phyloP scores from a whole-genome alignment of 2,113 vertebrate species.

The Mustela nigripes region DNA sequence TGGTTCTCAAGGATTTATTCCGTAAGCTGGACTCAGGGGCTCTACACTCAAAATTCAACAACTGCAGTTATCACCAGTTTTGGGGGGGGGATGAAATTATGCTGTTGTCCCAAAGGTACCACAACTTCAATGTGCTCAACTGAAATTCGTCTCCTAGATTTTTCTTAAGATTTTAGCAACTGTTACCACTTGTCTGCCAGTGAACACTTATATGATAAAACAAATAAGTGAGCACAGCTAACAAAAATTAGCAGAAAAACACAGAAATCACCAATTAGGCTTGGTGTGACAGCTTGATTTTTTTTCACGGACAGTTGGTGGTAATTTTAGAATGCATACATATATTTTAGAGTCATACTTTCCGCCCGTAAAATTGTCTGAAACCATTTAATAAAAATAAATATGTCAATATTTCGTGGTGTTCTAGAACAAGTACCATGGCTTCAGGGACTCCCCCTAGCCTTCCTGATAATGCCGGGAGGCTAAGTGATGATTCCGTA shows the following conservation, averaged over 20 bases:
- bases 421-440: not conserved
- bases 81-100: not conserved
- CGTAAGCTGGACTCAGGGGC: not conserved
- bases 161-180: slow-evolving; percentile 7
- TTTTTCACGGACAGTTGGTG: not conserved
- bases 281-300: slow-evolving; percentile 16
- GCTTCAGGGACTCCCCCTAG: not conserved
- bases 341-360: slow-evolving; percentile 17
- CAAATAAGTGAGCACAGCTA: not conserved
- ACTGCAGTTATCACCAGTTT: not conserved
- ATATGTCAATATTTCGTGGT: not conserved
- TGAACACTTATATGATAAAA: not conserved
- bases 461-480: rapidly evolving
- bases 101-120: not conserved
- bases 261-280: slow-evolving; percentile 42
- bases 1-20: slow-evolving; percentile 9
- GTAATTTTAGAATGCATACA: slow-evolving; percentile 38
- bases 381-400: slow-evolving; percentile 48
- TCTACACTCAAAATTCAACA: not conserved
- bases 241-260: slow-evolving; percentile 29
- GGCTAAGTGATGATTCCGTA: not conserved
- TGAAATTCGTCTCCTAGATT: not conserved
- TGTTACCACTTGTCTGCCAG: not conserved
- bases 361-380: slow-evolving; percentile 4
- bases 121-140: not conserved